phyloP scores from a whole-genome alignment of 1,140 invertebrate genomes.

The Drosophila pseudoananassae region DNA sequence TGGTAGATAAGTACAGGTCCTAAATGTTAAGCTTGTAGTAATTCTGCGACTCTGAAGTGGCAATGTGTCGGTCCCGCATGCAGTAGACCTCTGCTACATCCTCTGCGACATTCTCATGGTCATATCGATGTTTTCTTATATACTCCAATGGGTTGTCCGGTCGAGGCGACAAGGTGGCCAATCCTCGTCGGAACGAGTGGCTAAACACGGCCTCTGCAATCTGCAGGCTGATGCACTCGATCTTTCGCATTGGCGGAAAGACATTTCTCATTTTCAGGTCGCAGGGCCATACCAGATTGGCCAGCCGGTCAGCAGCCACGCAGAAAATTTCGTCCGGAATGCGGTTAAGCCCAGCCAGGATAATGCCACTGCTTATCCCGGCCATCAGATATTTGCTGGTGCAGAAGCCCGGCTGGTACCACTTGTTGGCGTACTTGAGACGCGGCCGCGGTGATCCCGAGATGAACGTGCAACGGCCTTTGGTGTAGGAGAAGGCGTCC shows the following conservation, averaged over 20 bases:
- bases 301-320: slow-evolving; percentile 92
- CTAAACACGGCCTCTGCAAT: slow-evolving; percentile 92
- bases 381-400: slow-evolving; percentile 98
- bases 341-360: slow-evolving; percentile 91
- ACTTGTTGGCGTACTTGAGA: slow-evolving; percentile 91
- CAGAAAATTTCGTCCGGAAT: slow-evolving; percentile 96
- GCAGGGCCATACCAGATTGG: slow-evolving; percentile 91
- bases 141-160: slow-evolving; percentile 46
- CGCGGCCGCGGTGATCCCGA: slow-evolving; percentile 95
- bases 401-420: slow-evolving; percentile 94
- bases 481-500: slow-evolving; percentile 93
- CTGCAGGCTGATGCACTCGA: slow-evolving; percentile 93
- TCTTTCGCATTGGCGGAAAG: slow-evolving; percentile 94
- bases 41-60: slow-evolving; percentile 34
- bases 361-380: slow-evolving; percentile 93
- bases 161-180: slow-evolving; percentile 56
- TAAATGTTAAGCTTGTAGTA: slow-evolving; percentile 38
- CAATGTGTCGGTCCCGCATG: slow-evolving; percentile 21
- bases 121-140: slow-evolving; percentile 34
- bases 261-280: slow-evolving; percentile 94
- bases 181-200: slow-evolving; percentile 38
- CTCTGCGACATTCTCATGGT: slow-evolving; percentile 5
- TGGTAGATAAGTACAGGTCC: slow-evolving; percentile 11
- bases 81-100: slow-evolving; percentile 20
- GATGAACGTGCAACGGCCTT: slow-evolving; percentile 92